A percentile compares a stretch with the other conserved stretches of the same genome.
Conservation (phyloP, 2,113 vertebrate genomes). For the Megaceryle torquata region DNA sequence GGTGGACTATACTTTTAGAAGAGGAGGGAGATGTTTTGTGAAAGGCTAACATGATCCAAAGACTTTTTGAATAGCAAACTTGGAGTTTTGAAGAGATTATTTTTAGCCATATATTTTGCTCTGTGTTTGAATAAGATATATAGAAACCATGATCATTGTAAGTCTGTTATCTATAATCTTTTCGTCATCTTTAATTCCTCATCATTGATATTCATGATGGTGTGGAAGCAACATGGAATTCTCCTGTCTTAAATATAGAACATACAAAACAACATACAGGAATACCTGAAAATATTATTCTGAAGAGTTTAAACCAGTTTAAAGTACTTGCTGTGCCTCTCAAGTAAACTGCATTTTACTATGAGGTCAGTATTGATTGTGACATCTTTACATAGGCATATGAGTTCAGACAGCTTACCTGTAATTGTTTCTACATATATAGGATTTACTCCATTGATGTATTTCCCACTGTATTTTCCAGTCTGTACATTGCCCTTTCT, state of each 20-base stretch:
- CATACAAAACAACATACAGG: not conserved
- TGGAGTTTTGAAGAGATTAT: not conserved
- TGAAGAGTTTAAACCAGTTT: not conserved
- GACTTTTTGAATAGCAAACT: not conserved
- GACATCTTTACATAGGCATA: not conserved
- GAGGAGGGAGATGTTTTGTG: not conserved
- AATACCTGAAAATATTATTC: not conserved
- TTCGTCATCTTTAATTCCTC: not conserved
- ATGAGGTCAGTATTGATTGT: not conserved
- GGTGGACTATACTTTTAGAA: not conserved
- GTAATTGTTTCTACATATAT: accelerated
- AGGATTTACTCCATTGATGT: not conserved
- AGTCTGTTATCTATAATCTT: not conserved
- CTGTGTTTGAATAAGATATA: not conserved
- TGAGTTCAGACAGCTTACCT: not conserved
- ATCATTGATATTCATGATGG: not conserved
- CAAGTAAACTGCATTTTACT: not conserved
- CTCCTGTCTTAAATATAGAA: not conserved
- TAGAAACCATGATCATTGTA: not conserved
- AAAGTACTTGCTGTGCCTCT: not conserved
- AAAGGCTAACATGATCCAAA: not conserved
- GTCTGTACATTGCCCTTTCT: not conserved
- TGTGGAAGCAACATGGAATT: not conserved
- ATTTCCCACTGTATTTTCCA: not conserved
- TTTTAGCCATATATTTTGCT: not conserved